Evolutionary conservation across 37 sponge, comb jelly and placozoan genomes (phyloP).

Genomic region (Halisarca cf. caerulea): DNA sequence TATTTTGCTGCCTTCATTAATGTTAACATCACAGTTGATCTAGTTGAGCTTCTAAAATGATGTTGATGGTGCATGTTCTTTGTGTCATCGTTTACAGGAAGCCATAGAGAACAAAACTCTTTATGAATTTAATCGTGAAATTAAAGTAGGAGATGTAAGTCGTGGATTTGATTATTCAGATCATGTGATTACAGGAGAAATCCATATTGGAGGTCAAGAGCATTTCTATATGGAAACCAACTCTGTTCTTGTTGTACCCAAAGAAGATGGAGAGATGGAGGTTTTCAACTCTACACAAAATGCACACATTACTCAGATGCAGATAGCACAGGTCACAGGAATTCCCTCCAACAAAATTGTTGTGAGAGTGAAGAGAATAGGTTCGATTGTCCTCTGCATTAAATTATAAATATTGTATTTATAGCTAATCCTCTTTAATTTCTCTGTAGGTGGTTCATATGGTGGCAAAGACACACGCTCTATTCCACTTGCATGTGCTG

Average conservation of each 20-base stretch:
- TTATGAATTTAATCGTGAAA: not conserved
- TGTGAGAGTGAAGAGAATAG: constrained; percentile 72
- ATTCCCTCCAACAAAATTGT: constrained; percentile 70
- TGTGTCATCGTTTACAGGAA: no score
- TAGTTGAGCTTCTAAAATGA: no score
- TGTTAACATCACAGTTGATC: no score
- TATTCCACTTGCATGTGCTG: constrained; percentile 40
- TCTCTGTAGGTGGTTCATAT: constrained; percentile 88
- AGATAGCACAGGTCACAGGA: constrained; percentile 70
- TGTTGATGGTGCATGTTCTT: no score
- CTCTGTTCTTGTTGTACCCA: constrained; percentile 68
- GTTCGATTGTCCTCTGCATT: no score
- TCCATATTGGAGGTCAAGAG: constrained; percentile 81
- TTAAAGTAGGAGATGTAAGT: constrained; percentile 45
- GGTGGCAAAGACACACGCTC: constrained; percentile 85
- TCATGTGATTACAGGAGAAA: constrained; percentile 42
- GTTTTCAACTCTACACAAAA: constrained; percentile 71
- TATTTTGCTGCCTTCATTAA: no score
- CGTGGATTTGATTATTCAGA: constrained; percentile 36
- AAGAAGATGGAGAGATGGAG: constrained; percentile 78
- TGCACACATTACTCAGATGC: constrained; percentile 37
- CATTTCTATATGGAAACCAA: constrained; percentile 93
- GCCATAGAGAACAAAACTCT: constrained; percentile 64
- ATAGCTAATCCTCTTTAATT: no score
- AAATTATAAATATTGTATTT: not conserved